phyloP scores from a whole-genome alignment of 2,797 vertebrate species.

The Lepilemur septentrionalis region DNA sequence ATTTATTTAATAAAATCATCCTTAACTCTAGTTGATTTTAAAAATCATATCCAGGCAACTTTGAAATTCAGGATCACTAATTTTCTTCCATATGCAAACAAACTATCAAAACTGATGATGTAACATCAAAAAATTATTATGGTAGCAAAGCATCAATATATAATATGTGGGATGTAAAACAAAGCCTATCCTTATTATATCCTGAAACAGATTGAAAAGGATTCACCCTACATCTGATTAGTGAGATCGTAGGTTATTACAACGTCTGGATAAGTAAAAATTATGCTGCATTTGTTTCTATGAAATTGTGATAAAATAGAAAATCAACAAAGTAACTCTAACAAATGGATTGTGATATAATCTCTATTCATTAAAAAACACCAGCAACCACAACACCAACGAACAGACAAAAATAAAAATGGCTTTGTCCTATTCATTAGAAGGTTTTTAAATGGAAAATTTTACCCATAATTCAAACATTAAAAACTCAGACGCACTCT shows the following conservation, averaged over 20 bases:
- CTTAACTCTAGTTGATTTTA: background rate
- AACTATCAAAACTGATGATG: background rate
- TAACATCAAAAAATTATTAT: background rate
- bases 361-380: background rate
- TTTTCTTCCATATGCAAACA: background rate
- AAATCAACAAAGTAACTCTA: background rate
- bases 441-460: background rate
- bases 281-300: background rate
- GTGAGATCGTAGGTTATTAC: background rate
- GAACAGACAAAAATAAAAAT: background rate
- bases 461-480: background rate
- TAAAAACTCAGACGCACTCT: background rate
- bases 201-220: slow-evolving; percentile 14
- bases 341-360: background rate
- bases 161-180: background rate
- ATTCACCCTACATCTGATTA: background rate
- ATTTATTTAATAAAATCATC: background rate
- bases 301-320: slow-evolving; percentile 16
- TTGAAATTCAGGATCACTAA: background rate
- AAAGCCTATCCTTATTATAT: background rate
- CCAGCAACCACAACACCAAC: background rate
- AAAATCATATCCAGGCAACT: background rate
- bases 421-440: background rate
- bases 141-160: background rate
- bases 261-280: background rate